phyloP scores from a whole-genome alignment of 2,113 vertebrate genomes.

The Solea solea region DNA sequence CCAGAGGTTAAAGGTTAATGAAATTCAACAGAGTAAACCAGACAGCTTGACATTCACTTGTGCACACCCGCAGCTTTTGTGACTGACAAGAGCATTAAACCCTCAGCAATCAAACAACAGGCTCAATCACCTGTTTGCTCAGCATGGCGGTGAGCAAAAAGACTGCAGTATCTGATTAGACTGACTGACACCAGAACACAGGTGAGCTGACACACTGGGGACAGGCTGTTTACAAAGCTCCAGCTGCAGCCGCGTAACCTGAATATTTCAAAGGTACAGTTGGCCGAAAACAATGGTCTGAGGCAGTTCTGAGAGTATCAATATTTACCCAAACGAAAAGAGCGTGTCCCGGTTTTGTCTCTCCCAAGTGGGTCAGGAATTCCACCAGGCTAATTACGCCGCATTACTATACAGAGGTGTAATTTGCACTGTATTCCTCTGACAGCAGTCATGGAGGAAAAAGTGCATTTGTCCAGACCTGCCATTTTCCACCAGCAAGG shows the following conservation, averaged over 20 bases:
- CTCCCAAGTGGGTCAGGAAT: constrained; percentile 28
- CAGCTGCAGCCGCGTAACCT: constrained; percentile 31
- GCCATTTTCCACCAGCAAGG: constrained; percentile 1
- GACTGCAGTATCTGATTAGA: constrained; percentile 54
- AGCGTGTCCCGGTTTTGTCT: constrained; percentile 49
- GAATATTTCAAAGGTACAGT: constrained; percentile 37
- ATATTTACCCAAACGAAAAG: constrained; percentile 64
- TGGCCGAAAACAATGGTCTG: constrained; percentile 51
- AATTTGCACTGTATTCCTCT: constrained; percentile 54
- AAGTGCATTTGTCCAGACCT: constrained; percentile 11
- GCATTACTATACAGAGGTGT: constrained; percentile 49
- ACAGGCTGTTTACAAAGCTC: constrained; percentile 56
- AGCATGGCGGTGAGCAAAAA: constrained; percentile 40
- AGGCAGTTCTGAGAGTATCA: constrained; percentile 48
- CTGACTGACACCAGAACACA: constrained; percentile 53
- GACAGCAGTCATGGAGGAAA: constrained; percentile 17
- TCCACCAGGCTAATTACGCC: constrained; percentile 55
- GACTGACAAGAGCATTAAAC: constrained; percentile 65
- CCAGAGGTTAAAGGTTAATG: constrained; percentile 5
- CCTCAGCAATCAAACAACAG: constrained; percentile 59
- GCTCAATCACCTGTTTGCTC: constrained; percentile 48
- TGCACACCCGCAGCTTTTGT: constrained; percentile 27
- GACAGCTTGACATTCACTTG: constrained; percentile 22
- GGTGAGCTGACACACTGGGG: constrained; percentile 47
- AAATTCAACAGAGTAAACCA: constrained; percentile 18